These are phyloP conservation scores for Siphamia tubifer DNA, from an alignment of 2,113 vertebrate genomes.

Conservation along the genomic window DNA sequence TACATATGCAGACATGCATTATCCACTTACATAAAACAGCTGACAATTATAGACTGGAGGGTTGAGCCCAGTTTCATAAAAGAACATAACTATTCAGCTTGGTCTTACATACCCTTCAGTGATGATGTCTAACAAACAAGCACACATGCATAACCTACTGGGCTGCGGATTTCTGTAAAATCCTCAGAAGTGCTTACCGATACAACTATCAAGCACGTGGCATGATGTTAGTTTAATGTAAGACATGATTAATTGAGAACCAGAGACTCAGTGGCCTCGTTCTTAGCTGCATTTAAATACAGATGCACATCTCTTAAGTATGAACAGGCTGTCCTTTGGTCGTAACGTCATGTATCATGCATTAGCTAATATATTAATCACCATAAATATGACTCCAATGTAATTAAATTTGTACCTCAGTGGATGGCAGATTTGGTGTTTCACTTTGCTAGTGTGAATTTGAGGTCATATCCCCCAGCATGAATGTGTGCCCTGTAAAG, in stretches of 20 bases:
- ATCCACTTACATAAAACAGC: too few species aligned
- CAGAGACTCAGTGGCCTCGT: constrained; percentile 2
- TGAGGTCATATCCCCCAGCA: constrained; percentile 47
- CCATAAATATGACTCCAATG: constrained; percentile 62
- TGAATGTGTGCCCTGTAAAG: background rate
- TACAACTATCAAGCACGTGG: constrained; percentile 30
- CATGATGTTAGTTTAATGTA: constrained; percentile 58
- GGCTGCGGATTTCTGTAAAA: constrained; percentile 33
- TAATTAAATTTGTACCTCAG: constrained; percentile 55
- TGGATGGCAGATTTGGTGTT: constrained; percentile 48
- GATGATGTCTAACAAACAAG: constrained; percentile 16
- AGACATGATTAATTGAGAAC: constrained; percentile 56
- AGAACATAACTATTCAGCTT: background rate
- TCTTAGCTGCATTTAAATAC: constrained; percentile 35
- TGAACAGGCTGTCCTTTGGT: constrained; percentile 24
- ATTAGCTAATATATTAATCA: constrained; percentile 70
- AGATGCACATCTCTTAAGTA: constrained; percentile 14
- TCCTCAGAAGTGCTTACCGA: constrained; percentile 40
- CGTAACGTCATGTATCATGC: constrained; percentile 60
- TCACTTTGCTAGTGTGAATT: constrained; percentile 48
- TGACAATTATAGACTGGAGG: too few species aligned
- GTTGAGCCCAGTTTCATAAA: too few species aligned
- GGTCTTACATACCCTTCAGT: background rate
- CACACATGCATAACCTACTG: constrained; percentile 19
- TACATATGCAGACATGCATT: background rate